Base-by-base conservation (phyloP, 2,888 invertebrate species). In the Charanyca ferruginea region DNA sequence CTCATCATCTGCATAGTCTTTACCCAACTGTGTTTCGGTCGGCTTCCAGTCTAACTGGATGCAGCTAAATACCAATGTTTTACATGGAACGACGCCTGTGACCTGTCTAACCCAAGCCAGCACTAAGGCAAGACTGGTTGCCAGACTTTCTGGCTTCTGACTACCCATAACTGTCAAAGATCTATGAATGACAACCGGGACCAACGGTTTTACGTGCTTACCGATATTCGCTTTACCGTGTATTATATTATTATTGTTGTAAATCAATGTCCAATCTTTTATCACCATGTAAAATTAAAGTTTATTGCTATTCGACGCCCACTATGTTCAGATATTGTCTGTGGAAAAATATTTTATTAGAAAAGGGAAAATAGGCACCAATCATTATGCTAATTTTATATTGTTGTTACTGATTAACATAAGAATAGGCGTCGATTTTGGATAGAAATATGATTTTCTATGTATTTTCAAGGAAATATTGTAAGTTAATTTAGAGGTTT, bases 291-390 rank as follows among this genome's bases (percentile, higher is more conserved):
- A 53, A 35, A 57, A 32, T 3, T 45, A 28, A 16, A n/a, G 57
- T 57, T 58, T 47, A 74, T 66, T 23, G 22, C 28, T 44, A 45
- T 70, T 48, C 28, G 32, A 48, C 73, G 65, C 65, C 73, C 45
- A 75, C 73, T 22, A 11, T 35, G 3, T 28, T 42, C 9, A 51
- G 9, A 18, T 11, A 11, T n/a, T 47, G 58, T 28, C 22, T 59
- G 51, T 47, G 5, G n/a, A 32, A 57, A 53, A 48, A 60, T 60
- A 55, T 59, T 38, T 49, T 55, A 57, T 69, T 32, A 35, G 16
- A 47, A 67, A 47, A 23, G 42, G 44, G 70, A 72, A 72, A 53
- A 44, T 72, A 32, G 32, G 32, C 11, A 32, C 32, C 32, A 11
- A 48, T 47, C 11, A 64, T 58, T 64, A 67, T 73, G 48, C 2